Evolutionary conservation across 2,888 invertebrate species (phyloP).

Genomic region (Nomada goodeniana): DNA sequence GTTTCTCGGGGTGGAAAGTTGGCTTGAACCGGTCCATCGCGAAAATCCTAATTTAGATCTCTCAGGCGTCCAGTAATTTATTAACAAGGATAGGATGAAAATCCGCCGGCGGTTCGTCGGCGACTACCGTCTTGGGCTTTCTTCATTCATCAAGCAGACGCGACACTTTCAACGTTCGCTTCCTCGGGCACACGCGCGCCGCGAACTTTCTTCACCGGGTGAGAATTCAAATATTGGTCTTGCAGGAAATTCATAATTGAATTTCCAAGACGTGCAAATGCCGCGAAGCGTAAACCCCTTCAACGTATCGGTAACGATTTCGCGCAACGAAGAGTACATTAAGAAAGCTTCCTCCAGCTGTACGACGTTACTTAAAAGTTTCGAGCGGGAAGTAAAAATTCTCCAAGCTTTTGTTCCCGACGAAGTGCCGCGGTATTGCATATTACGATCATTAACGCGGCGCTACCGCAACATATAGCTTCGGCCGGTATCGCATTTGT

Average conservation of each 20-base stretch:
- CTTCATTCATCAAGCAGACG: conserved; percentile 33
- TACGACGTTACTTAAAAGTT: not conserved
- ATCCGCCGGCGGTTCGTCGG: not conserved
- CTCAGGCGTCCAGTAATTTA: conserved; percentile 17
- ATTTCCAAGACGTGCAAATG: not conserved
- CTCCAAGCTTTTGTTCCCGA: no score
- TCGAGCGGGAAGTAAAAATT: no score
- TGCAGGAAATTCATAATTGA: not conserved
- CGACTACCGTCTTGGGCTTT: not conserved
- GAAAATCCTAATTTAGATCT: conserved; percentile 52
- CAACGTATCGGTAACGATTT: not conserved
- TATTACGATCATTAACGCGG: no score
- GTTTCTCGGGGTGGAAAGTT: not conserved
- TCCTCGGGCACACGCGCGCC: conserved; percentile 9
- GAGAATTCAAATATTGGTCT: conserved; percentile 3
- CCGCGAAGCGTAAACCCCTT: not conserved
- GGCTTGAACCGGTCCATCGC: conserved; percentile 15
- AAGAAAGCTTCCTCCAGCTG: no score
- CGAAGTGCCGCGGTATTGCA: no score
- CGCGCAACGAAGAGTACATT: not conserved
- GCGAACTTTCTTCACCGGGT: conserved; percentile 1
- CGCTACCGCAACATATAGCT: no score
- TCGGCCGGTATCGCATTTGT: no score
- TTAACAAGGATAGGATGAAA: conserved; percentile 31
- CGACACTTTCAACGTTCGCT: conserved; percentile 17